Evolutionary conservation across 2,113 vertebrate genomes (phyloP).

Genomic region (Strigops habroptila): DNA sequence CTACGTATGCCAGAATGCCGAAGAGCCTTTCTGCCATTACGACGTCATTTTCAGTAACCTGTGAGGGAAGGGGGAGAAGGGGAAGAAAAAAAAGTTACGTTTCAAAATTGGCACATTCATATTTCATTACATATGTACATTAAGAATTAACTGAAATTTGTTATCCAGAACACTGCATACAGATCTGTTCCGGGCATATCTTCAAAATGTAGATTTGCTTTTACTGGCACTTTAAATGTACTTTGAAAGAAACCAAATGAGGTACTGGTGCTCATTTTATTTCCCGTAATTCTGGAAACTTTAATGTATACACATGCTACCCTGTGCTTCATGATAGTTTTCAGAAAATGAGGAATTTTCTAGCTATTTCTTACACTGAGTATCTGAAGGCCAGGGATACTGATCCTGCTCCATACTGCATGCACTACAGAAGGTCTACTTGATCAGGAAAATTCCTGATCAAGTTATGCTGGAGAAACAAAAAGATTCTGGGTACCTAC

Average conservation of each 20-base stretch:
- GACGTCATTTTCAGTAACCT: conserved; percentile 91
- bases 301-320: not conserved
- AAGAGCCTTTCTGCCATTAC: conserved; percentile 90
- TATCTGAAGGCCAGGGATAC: not conserved
- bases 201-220: not conserved
- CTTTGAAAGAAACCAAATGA: not conserved
- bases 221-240: not conserved
- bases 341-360: not conserved
- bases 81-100: not conserved
- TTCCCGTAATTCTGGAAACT: not conserved
- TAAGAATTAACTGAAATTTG: not conserved
- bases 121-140: not conserved
- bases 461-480: not conserved
- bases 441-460: conserved; percentile 4
- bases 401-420: not conserved
- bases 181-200: not conserved
- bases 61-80: not conserved
- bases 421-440: not conserved
- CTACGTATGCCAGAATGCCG: conserved; percentile 87
- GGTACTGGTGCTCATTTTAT: not conserved
- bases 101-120: not conserved
- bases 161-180: not conserved
- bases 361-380: not conserved
- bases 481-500: not conserved
- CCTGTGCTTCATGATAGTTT: not conserved